Evolutionary conservation across 2,113 vertebrate genomes (phyloP).

Genomic region (Cacatua alba): DNA sequence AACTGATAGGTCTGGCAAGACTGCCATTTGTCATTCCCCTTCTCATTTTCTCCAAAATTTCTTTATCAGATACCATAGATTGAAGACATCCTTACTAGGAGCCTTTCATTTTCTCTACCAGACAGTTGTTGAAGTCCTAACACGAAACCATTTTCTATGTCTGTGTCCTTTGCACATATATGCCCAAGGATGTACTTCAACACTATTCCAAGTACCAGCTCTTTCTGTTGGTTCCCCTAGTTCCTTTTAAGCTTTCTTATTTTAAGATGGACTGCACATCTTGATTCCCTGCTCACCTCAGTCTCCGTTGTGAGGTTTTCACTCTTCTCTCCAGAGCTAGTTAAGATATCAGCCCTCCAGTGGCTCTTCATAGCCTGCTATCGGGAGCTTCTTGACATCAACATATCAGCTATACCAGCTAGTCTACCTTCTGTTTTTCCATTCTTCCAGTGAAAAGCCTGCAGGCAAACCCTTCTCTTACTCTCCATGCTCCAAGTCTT

Average conservation of each 20-base stretch:
- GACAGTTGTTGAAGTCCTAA: neutral
- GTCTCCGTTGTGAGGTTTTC: neutral
- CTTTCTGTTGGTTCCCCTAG: neutral
- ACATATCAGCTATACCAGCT: fast-evolving
- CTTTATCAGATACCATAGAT: neutral
- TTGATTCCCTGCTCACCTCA: neutral
- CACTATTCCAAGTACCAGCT: neutral
- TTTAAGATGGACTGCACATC: neutral
- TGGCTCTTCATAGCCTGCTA: neutral
- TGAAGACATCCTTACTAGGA: neutral
- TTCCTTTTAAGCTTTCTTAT: neutral
- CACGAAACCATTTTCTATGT: neutral
- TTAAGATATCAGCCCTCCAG: neutral
- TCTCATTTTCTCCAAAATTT: neutral
- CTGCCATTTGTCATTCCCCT: neutral
- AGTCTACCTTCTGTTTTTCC: neutral
- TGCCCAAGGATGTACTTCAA: neutral
- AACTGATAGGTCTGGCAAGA: neutral
- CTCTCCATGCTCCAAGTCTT: neutral
- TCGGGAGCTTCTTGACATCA: neutral
- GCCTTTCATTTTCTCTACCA: neutral
- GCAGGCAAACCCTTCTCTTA: neutral
- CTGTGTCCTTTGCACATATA: neutral
- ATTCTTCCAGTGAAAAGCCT: neutral
- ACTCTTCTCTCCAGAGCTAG: neutral